Conservation (phyloP, 1,140 invertebrate species). For the Diploscapter pachys region DNA sequence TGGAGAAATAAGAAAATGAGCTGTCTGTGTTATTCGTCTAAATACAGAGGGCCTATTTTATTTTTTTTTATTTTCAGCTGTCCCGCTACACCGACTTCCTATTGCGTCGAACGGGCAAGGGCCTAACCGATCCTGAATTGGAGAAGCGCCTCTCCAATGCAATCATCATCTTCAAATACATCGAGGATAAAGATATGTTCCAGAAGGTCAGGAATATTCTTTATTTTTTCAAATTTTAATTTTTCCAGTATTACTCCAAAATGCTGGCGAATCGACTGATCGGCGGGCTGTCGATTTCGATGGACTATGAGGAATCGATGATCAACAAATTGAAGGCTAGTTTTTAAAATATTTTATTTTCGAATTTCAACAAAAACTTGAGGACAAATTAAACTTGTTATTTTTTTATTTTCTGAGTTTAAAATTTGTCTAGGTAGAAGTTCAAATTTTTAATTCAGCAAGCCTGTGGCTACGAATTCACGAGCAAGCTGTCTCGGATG, state of each 20-base stretch:
- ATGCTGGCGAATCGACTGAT: slow-evolving; percentile 86
- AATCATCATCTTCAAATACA: slow-evolving; percentile 95
- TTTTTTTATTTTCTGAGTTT: background rate
- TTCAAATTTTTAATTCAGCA: slow-evolving; percentile 63
- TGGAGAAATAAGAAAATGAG: too few species aligned
- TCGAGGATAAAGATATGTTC: slow-evolving; percentile 98
- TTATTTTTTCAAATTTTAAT: background rate
- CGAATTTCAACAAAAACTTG: background rate
- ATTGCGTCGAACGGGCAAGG: slow-evolving; percentile 84
- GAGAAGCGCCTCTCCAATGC: slow-evolving; percentile 79
- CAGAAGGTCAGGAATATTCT: slow-evolving; percentile 73
- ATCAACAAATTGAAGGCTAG: slow-evolving; percentile 81
- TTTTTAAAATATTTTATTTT: background rate
- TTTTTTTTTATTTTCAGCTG: slow-evolving; percentile 63
- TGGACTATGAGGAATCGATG: slow-evolving; percentile 98
- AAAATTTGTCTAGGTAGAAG: slow-evolving; percentile 4
- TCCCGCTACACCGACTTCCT: slow-evolving; percentile 94
- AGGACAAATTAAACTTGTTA: background rate
- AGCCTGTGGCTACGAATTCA: slow-evolving; percentile 98
- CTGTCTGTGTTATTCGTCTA: too few species aligned
- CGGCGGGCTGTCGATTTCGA: slow-evolving; percentile 85
- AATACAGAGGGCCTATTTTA: too few species aligned
- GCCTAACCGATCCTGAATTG: slow-evolving; percentile 78
- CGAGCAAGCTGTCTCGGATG: slow-evolving; percentile 95
- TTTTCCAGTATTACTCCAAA: slow-evolving; percentile 64